Base-by-base conservation (phyloP, 2,113 vertebrate genomes). In the Tamias sibiricus region DNA sequence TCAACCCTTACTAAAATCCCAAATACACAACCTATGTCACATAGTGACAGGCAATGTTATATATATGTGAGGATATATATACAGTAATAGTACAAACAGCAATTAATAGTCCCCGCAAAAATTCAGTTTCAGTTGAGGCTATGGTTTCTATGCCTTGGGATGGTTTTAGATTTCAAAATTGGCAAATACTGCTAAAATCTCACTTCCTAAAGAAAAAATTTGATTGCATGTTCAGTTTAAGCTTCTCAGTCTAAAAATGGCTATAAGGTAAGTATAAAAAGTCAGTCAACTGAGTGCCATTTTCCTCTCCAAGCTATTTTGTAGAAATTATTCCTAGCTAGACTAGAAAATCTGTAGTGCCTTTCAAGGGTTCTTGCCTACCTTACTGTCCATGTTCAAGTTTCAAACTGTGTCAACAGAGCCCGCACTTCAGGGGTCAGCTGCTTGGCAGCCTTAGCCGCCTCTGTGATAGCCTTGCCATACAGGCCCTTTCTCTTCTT, bases 401-500 rank as follows among this genome's bases (percentile, higher is more conserved):
- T 99, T 98, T 99, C 99, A 97, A 99, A 99, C 98, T 99, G 99
- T 12, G 99, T 99, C 98, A 99, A 98, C 98, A 99, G 98, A 96
- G 99, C 99, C 94, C 99, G 99, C 96, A 99, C 99, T 97, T 99
- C 99, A 1, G 99, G 99, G 82, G 99, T 99, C 95, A 99, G 99
- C 99, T 99, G 99, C 96, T 99, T 99, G 98, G 99, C 99, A 90
- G 99, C 99, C 95, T 99, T 99, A 42, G 99, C 99, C 8, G 99
- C 99, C 98, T 99, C 99, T 54, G 99, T 99, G 97, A 99, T 99
- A 97, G 99, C 99, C 97, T 99, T 99, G 96, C 99, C 99, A 98
- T 99, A 99, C 97, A 99, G 99, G 90, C 99, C 99, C 98, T 99
- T 99, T 99, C 99, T 99, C 99, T 99, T 99, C 98, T 99, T 99